These are phyloP conservation scores for Schizotus pectinicornis DNA, from an alignment of 2,888 invertebrate genomes.

Conservation along the genomic window DNA sequence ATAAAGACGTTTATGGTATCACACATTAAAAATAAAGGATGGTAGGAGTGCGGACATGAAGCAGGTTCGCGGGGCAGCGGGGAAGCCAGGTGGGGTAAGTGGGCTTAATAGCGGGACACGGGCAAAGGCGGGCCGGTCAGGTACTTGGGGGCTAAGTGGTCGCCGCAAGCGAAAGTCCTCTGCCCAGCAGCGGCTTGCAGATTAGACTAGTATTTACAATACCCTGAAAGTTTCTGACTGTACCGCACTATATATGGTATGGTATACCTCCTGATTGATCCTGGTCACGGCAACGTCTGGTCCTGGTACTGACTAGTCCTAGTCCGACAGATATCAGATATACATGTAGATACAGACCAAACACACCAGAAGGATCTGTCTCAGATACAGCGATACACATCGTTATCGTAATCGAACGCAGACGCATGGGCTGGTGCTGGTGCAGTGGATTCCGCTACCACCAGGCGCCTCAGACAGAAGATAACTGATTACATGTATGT, in stretches of 20 bases:
- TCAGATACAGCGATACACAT: slow-evolving; percentile 25
- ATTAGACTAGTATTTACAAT: slow-evolving; percentile 61
- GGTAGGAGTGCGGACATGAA: slow-evolving; percentile 52
- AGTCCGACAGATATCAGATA: too few species aligned
- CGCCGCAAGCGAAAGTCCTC: slow-evolving; percentile 53
- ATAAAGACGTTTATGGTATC: slow-evolving; percentile 58
- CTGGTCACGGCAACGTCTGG: slow-evolving; percentile 1
- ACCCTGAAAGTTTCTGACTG: slow-evolving; percentile 58
- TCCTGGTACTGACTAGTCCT: not conserved
- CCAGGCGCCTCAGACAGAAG: slow-evolving; percentile 53
- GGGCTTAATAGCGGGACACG: slow-evolving; percentile 29
- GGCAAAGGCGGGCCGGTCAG: slow-evolving; percentile 54
- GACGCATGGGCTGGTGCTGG: slow-evolving; percentile 34
- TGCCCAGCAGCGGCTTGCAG: slow-evolving; percentile 55
- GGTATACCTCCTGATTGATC: not conserved
- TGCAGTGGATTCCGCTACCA: slow-evolving; percentile 44
- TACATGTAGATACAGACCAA: not conserved
- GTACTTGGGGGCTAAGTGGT: slow-evolving; percentile 57
- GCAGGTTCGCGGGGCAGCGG: slow-evolving; percentile 39
- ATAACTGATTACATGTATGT: slow-evolving; percentile 54
- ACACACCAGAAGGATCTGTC: slow-evolving; percentile 7
- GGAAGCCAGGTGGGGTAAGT: slow-evolving; percentile 30
- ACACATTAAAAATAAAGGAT: slow-evolving; percentile 57
- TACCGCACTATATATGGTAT: slow-evolving; percentile 40
- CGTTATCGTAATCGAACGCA: slow-evolving; percentile 12